Evolutionary conservation across 53 echinoderm and acorn worm species (phyloP).

Genomic region (Paracentrotus lividus): DNA sequence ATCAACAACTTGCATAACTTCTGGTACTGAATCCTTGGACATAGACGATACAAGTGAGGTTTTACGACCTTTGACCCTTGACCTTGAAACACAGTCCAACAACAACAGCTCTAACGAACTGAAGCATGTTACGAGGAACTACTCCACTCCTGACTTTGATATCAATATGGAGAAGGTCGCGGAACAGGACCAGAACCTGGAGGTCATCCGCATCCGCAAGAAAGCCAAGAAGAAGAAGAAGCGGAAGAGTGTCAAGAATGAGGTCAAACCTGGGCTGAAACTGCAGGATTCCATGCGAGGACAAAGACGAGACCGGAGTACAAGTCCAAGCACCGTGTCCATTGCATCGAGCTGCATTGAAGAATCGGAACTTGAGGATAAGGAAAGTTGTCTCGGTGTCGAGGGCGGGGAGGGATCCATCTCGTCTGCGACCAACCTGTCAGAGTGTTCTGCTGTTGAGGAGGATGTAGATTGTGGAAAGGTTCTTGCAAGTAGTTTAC

Average conservation of each 20-base stretch:
- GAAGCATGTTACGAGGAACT: conserved; percentile 61
- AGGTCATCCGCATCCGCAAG: conserved; percentile 67
- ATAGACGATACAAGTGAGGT: conserved; percentile 8
- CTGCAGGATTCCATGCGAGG: conserved; percentile 49
- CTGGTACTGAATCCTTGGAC: conserved; percentile 30
- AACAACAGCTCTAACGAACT: conserved; percentile 52
- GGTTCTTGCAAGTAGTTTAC: conserved; percentile 45
- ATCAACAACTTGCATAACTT: background rate
- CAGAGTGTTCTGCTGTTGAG: conserved; percentile 55
- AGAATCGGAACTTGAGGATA: conserved; percentile 33
- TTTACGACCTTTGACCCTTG: conserved; percentile 59
- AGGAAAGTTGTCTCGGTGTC: background rate
- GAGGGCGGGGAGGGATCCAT: conserved; percentile 26
- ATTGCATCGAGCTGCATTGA: conserved; percentile 67
- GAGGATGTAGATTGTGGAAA: conserved; percentile 14
- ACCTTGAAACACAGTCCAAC: conserved; percentile 41
- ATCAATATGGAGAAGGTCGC: conserved; percentile 67
- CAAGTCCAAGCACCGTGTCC: conserved; percentile 54
- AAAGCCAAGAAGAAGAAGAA: conserved; percentile 41
- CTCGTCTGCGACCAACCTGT: conserved; percentile 2
- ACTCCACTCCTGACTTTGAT: conserved; percentile 66
- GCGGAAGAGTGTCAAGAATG: conserved; percentile 35
- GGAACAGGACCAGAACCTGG: conserved; percentile 57
- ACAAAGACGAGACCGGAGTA: conserved; percentile 29
- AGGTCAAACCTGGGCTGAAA: background rate